phyloP scores from a whole-genome alignment of 1,140 invertebrate species.

The Magallana angulata region DNA sequence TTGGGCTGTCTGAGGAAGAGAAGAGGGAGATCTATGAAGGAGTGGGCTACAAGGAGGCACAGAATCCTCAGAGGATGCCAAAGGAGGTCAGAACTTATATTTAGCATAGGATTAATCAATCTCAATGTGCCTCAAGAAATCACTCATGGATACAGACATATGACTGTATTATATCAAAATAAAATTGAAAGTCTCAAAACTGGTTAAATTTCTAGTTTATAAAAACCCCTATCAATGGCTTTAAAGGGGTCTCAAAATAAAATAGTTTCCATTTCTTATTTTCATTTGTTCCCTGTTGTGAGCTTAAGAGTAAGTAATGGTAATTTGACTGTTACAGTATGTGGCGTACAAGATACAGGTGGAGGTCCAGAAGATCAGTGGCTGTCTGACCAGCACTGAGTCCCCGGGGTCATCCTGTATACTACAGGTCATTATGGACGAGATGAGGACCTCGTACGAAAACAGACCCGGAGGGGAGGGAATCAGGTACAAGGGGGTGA shows the following conservation, averaged over 20 bases:
- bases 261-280: no score
- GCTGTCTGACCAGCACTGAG: conserved; percentile 86
- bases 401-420: conserved; percentile 83
- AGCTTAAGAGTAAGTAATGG: no score
- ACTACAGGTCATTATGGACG: conserved; percentile 86
- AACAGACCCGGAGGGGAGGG: conserved; percentile 86
- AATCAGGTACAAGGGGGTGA: conserved; percentile 79
- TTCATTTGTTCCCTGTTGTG: no score
- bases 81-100: conserved; percentile 63
- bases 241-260: no score
- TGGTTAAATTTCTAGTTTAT: no score
- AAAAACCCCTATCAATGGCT: no score
- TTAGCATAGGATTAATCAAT: no score
- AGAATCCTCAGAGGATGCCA: conserved; percentile 62
- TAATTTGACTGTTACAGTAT: not conserved
- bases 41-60: conserved; percentile 81
- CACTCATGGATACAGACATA: no score
- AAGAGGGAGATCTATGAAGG: conserved; percentile 84
- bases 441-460: conserved; percentile 87
- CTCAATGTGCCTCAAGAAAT: no score
- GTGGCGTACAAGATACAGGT: conserved; percentile 87
- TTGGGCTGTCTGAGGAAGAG: conserved; percentile 84
- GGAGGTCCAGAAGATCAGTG: conserved; percentile 87
- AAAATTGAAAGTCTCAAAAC: no score
- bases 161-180: no score